Conservation (phyloP, 1,140 invertebrate genomes). For the Lepidurus couesii region DNA sequence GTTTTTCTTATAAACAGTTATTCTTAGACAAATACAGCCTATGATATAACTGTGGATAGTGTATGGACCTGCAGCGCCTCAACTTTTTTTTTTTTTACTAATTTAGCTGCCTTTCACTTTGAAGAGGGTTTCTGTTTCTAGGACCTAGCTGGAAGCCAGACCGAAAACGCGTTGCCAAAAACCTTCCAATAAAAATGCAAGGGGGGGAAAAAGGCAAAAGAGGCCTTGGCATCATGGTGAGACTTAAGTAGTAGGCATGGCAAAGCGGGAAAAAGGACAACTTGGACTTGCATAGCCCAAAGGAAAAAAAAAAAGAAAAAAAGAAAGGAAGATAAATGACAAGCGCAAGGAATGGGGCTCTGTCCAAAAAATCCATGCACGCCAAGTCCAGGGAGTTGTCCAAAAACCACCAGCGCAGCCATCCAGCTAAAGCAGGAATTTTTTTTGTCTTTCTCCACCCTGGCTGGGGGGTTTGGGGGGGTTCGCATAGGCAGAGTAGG, state of each 20-base stretch:
- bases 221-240: neutral
- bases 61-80: neutral
- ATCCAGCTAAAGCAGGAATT: neutral
- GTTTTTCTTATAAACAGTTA: slow-evolving; percentile 8
- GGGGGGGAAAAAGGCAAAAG: neutral
- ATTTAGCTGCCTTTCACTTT: neutral
- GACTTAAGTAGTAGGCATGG: neutral
- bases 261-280: neutral
- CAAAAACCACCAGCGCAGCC: neutral
- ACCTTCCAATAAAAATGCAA: slow-evolving; percentile 1
- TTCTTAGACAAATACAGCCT: slow-evolving; percentile 3
- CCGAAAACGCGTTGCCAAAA: neutral
- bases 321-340: slow-evolving; percentile 5
- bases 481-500: slow-evolving; percentile 6
- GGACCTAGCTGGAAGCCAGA: neutral
- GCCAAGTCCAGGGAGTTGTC: slow-evolving; percentile 7
- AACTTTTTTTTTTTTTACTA: neutral
- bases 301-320: neutral
- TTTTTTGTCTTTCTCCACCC: neutral
- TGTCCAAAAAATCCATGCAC: neutral
- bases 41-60: neutral
- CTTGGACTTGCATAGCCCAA: neutral
- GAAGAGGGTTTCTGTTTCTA: neutral
- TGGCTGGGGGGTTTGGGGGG: neutral
- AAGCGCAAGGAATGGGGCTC: neutral